Conservation (phyloP, 2,113 vertebrate species). For the Sarotherodon lohbergeri region DNA sequence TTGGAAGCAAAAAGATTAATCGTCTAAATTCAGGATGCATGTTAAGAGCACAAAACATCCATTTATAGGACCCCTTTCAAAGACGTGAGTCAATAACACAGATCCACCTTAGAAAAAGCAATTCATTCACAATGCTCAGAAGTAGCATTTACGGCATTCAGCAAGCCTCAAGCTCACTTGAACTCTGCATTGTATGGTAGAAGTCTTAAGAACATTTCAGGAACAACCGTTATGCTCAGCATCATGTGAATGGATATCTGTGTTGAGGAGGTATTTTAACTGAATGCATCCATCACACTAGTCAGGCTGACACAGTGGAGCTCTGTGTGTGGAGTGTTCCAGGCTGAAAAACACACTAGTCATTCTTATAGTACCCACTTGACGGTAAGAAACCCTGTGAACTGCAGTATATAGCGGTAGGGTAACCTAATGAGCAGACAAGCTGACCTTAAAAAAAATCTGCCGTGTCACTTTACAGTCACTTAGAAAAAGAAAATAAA, state of each 20-base stretch:
- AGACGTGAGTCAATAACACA: background rate
- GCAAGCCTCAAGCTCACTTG: background rate
- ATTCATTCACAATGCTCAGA: conserved; percentile 18
- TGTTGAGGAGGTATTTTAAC: conserved; percentile 69
- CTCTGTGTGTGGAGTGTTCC: conserved; percentile 40
- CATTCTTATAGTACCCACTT: conserved; percentile 4
- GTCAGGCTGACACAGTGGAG: conserved; percentile 76
- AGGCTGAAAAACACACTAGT: conserved; percentile 26
- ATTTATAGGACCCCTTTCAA: background rate
- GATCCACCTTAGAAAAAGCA: conserved; percentile 5
- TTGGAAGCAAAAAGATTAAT: background rate
- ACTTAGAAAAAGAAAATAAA: background rate
- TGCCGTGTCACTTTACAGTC: background rate
- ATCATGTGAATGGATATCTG: conserved; percentile 63
- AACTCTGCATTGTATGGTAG: conserved; percentile 14
- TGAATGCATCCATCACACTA: conserved; percentile 77
- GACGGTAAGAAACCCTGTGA: conserved; percentile 19
- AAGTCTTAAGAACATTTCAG: conserved; percentile 20
- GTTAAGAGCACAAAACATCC: background rate
- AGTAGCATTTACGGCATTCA: conserved; percentile 25
- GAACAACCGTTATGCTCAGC: conserved; percentile 32
- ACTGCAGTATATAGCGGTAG: background rate
- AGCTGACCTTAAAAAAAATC: background rate
- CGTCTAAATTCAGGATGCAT: background rate
- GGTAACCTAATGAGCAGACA: background rate